Evolutionary conservation across 2,113 vertebrate species (phyloP).

Genomic region (Andinoacara biseriatus): DNA sequence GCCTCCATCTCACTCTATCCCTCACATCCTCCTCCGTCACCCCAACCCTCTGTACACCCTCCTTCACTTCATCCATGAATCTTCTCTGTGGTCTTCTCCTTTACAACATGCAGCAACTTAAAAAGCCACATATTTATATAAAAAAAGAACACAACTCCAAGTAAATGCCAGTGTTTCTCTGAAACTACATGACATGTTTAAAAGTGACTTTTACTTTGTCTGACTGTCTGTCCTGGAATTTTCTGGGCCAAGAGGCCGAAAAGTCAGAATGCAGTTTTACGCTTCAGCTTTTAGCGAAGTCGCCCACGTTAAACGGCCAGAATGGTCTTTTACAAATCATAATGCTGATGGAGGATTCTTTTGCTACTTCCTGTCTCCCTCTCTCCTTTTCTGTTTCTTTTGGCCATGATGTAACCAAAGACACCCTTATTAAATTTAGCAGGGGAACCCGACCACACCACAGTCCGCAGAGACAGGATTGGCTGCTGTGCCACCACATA

Average conservation of each 20-base stretch:
- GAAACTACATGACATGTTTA: not conserved
- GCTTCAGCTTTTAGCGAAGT: not conserved
- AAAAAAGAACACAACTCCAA: not conserved
- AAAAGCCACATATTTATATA: not conserved
- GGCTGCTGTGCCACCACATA: constrained; percentile 31
- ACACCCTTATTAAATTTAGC: constrained; percentile 69
- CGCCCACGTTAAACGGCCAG: not conserved
- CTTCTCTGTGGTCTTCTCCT: not conserved
- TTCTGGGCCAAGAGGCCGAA: not conserved
- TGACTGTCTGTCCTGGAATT: not conserved
- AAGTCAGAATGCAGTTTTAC: not conserved
- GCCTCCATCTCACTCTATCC: too few relatives aligned
- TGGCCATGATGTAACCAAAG: constrained; percentile 63
- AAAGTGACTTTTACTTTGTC: not conserved
- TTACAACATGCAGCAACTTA: not conserved
- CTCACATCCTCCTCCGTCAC: not conserved
- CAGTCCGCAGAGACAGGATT: constrained; percentile 38
- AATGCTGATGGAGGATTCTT: not conserved
- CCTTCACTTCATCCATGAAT: not conserved
- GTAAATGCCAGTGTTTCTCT: not conserved
- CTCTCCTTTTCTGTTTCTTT: constrained; percentile 21
- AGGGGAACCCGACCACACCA: constrained; percentile 54
- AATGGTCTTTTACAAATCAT: constrained; percentile 2
- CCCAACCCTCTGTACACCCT: not conserved
- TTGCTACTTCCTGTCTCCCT: constrained; percentile 21